Percentiles rank a stretch among this genome's conserved stretches.
These are phyloP conservation scores for Forbesichthys papilliferus DNA, from an alignment of 2,113 vertebrate genomes.

Conservation along the genomic window DNA sequence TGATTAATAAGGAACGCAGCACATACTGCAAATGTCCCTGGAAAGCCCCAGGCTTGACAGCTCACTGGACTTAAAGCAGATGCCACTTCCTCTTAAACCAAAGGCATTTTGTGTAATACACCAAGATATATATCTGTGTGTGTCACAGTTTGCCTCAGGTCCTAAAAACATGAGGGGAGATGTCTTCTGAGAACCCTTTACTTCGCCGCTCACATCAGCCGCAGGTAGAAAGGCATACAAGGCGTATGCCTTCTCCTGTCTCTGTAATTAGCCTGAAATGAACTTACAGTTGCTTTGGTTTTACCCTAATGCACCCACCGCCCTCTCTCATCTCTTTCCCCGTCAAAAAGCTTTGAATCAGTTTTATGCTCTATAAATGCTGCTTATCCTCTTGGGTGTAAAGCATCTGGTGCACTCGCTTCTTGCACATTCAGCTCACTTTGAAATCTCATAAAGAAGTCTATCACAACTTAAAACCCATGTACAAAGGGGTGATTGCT, in stretches of 20 bases:
- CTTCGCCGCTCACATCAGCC: conserved; percentile 3
- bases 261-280: conserved; percentile 36
- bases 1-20: no score
- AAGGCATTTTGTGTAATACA: conserved; percentile 34
- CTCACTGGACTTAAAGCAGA: conserved; percentile 45
- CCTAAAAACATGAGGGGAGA: conserved; percentile 37
- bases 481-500: conserved; percentile 31
- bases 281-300: conserved; percentile 34
- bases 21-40: background rate
- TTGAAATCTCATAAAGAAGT: conserved; percentile 15
- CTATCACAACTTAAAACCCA: conserved; percentile 19
- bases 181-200: conserved; percentile 38
- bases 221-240: conserved; percentile 6
- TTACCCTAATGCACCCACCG: conserved; percentile 26
- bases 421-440: conserved; percentile 29
- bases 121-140: conserved; percentile 28
- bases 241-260: background rate
- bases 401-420: conserved; percentile 64
- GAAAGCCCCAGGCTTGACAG: conserved; percentile 43
- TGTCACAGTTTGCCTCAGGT: conserved; percentile 34
- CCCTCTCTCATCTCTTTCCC: conserved; percentile 34
- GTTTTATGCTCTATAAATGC: conserved; percentile 75
- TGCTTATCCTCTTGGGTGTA: conserved; percentile 73
- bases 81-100: conserved; percentile 54
- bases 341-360: conserved; percentile 68